These are phyloP conservation scores for Cremastobaeus sp. DNA, from an alignment of 2,888 invertebrate species.

Conservation along the genomic window DNA sequence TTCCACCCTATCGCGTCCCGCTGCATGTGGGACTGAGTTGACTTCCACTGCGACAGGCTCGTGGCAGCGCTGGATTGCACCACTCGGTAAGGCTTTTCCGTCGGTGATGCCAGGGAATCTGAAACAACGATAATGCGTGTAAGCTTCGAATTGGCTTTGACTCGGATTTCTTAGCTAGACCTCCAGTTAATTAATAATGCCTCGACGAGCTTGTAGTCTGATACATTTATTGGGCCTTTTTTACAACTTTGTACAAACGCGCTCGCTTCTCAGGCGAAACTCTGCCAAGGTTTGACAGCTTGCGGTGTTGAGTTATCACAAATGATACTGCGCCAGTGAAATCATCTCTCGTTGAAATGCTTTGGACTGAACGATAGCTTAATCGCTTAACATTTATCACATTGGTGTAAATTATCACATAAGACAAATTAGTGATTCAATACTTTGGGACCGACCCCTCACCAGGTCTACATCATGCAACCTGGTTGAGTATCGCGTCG, in stretches of 20 bases:
- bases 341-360: slow-evolving; percentile 35
- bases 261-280: slow-evolving; percentile 24
- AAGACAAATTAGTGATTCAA: slow-evolving; percentile 16
- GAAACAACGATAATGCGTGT: slow-evolving; percentile 33
- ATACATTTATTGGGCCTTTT: slow-evolving; percentile 43
- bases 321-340: slow-evolving; percentile 7
- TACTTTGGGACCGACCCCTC: background rate
- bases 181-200: background rate
- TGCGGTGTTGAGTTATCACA: slow-evolving; percentile 28
- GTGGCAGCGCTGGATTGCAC: slow-evolving; percentile 30
- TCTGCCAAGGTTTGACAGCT: slow-evolving; percentile 23
- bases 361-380: slow-evolving; percentile 38
- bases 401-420: slow-evolving; percentile 54
- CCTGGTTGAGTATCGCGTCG: background rate
- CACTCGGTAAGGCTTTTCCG: slow-evolving; percentile 27
- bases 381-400: slow-evolving; percentile 45
- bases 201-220: no score
- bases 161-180: background rate
- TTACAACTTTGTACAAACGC: slow-evolving; percentile 47
- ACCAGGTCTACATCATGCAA: background rate
- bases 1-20: slow-evolving; percentile 42
- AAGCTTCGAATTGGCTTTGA: background rate
- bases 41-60: slow-evolving; percentile 19
- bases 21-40: slow-evolving; percentile 6
- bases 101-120: slow-evolving; percentile 6